phyloP scores from a whole-genome alignment of 2,113 vertebrate species.

The Himantopus leucocephalus region DNA sequence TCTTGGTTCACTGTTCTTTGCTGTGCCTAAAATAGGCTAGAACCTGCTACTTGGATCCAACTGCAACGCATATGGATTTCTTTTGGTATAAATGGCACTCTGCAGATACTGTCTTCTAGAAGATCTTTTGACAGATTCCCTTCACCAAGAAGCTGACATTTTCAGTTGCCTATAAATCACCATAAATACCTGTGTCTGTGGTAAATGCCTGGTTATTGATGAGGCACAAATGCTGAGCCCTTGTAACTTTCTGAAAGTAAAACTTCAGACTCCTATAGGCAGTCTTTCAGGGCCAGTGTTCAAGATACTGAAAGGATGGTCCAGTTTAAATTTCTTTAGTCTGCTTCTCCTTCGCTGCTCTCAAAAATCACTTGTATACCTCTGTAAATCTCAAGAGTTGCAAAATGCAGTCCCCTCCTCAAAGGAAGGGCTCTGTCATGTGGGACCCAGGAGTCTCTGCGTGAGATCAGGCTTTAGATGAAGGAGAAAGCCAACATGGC shows the following conservation, averaged over 20 bases:
- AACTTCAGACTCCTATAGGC: background rate
- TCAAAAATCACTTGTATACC: background rate
- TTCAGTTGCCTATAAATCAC: background rate
- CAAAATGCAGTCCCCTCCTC: background rate
- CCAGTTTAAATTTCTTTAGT: background rate
- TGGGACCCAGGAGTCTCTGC: background rate
- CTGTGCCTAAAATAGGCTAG: background rate
- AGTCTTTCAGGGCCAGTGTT: background rate
- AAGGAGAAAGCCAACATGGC: background rate
- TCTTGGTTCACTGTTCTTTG: background rate
- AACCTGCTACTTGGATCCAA: background rate
- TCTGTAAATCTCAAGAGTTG: background rate
- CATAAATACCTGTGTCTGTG: background rate
- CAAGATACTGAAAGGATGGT: background rate
- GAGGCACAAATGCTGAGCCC: background rate
- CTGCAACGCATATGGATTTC: background rate
- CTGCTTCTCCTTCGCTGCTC: accelerated
- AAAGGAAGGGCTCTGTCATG: background rate
- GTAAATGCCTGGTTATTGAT: background rate
- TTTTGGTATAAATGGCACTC: background rate
- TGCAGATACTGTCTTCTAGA: background rate
- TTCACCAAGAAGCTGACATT: background rate
- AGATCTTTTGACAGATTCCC: background rate
- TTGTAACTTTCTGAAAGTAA: background rate
- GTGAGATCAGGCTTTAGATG: background rate